A percentile compares a stretch with the other conserved stretches of the same genome.
phyloP scores from a whole-genome alignment of 2,113 vertebrate species.

The Onychorhynchus coronatus region DNA sequence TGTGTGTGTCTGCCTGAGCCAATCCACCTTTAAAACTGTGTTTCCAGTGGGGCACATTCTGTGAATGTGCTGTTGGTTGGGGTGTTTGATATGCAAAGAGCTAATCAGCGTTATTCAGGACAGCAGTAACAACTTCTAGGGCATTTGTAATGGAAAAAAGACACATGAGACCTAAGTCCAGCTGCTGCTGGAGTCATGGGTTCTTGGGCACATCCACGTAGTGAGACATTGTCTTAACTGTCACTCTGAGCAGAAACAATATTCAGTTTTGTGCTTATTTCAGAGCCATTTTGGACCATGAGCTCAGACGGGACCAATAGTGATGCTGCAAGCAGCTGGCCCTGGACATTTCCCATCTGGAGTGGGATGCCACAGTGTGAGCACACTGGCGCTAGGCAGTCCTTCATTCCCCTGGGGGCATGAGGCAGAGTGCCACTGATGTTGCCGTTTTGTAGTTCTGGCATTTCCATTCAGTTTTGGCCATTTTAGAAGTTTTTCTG shows the following conservation, averaged over 20 bases:
- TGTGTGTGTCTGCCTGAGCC: fast-evolving
- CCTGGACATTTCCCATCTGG: fast-evolving
- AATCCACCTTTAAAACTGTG: not conserved
- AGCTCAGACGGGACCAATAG: not conserved
- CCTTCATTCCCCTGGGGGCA: not conserved
- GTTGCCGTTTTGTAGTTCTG: not conserved
- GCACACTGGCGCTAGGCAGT: fast-evolving
- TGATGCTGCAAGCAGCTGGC: fast-evolving
- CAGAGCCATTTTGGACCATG: not conserved
- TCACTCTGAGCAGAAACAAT: not conserved
- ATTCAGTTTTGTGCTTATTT: not conserved
- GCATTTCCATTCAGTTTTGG: not conserved
- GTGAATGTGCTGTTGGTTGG: not conserved
- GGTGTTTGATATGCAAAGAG: not conserved
- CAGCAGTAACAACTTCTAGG: not conserved
- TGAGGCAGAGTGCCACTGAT: not conserved
- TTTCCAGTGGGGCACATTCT: not conserved
- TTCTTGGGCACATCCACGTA: not conserved
- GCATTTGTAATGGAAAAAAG: not conserved
- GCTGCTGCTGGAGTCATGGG: not conserved
- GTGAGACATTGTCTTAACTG: not conserved
- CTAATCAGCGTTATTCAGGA: not conserved
- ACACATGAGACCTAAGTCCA: not conserved
- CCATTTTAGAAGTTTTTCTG: not conserved
- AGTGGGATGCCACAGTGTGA: fast-evolving